phyloP scores from a whole-genome alignment of 2,797 vertebrate species.

The Sebastes iracundus region DNA sequence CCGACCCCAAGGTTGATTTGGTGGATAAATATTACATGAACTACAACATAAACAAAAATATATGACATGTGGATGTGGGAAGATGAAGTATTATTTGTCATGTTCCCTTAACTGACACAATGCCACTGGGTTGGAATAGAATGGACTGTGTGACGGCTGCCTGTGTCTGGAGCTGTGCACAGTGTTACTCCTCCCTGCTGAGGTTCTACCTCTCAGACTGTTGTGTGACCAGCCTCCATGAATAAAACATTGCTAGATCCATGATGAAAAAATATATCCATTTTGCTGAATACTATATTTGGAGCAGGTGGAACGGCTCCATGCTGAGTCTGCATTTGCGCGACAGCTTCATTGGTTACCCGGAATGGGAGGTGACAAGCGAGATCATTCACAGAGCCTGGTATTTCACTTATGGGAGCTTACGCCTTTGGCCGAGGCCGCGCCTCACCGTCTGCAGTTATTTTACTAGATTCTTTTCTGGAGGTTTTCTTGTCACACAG shows the following conservation, averaged over 20 bases:
- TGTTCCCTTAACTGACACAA: not conserved
- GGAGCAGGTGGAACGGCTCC: slow-evolving; percentile 32
- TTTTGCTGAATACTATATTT: slow-evolving; percentile 60
- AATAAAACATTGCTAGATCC: slow-evolving; percentile 57
- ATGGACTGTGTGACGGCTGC: not conserved
- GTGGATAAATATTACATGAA: too few species aligned
- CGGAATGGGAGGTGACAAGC: slow-evolving; percentile 49
- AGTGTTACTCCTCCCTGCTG: not conserved
- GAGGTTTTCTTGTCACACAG: slow-evolving; percentile 16
- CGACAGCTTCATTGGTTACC: slow-evolving; percentile 52
- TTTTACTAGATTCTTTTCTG: slow-evolving; percentile 25
- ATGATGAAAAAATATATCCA: slow-evolving; percentile 52
- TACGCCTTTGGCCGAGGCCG: slow-evolving; percentile 27
- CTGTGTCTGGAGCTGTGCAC: not conserved
- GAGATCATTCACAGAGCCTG: slow-evolving; percentile 44
- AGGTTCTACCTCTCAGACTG: not conserved
- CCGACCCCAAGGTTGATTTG: too few species aligned
- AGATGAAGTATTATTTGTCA: not conserved
- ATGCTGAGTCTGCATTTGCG: slow-evolving; percentile 59
- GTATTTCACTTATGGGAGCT: slow-evolving; percentile 47
- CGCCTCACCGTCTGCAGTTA: not conserved
- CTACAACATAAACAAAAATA: too few species aligned
- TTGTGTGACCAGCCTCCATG: slow-evolving; percentile 38
- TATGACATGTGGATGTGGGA: not conserved
- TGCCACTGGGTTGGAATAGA: not conserved